Evolutionary conservation across 2,113 vertebrate species (phyloP).

Genomic region (Casuarius casuarius): DNA sequence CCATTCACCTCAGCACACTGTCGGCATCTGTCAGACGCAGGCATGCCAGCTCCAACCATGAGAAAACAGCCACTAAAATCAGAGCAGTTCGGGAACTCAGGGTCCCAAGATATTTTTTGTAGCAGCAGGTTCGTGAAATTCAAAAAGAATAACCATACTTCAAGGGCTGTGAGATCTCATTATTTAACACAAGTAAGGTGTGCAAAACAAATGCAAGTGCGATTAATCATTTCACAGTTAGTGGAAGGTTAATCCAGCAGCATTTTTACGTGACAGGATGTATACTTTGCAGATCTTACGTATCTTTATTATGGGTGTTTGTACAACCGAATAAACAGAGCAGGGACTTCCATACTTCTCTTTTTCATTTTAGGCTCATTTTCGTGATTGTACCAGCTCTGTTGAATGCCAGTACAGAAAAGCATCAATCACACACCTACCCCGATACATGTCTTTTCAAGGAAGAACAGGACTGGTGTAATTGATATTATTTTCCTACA

Average conservation of each 20-base stretch:
- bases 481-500: not conserved
- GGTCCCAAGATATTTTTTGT: not conserved
- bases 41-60: fast-evolving
- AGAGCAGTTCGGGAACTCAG: not conserved
- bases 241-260: not conserved
- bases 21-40: not conserved
- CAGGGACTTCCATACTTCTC: not conserved
- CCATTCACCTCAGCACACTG: not conserved
- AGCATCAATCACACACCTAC: not conserved
- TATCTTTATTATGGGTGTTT: not conserved
- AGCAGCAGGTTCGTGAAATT: not conserved
- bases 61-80: not conserved
- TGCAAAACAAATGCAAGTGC: not conserved
- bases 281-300: not conserved
- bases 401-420: not conserved
- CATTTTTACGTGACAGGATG: not conserved
- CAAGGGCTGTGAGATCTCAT: not conserved
- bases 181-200: not conserved
- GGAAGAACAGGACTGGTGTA: not conserved
- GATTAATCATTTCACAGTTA: not conserved
- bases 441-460: not conserved
- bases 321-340: not conserved
- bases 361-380: not conserved
- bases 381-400: not conserved
- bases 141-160: not conserved